These are phyloP conservation scores for Aegithalos caudatus DNA, from an alignment of 2,113 vertebrate species.

Conservation along the genomic window DNA sequence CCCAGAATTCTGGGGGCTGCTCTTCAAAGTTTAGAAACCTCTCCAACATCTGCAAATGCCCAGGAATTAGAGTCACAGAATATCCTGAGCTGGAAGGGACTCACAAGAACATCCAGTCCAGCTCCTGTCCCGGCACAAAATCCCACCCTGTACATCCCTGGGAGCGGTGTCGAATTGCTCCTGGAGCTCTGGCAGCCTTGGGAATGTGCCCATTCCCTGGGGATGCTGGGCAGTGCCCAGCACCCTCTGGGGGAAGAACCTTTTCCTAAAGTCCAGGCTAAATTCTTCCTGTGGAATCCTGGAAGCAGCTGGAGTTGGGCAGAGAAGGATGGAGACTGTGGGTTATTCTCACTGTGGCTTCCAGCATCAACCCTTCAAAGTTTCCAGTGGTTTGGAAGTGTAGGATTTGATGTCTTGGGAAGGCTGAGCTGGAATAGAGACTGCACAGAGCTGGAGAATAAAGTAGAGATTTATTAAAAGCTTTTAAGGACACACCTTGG, in stretches of 20 bases:
- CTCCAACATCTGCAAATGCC: neutral
- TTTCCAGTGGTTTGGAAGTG: neutral
- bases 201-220: neutral
- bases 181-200: neutral
- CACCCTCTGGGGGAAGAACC: neutral
- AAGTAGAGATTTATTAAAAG: too few species aligned
- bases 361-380: neutral
- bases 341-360: neutral
- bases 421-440: too few species aligned
- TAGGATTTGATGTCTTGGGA: too few species aligned
- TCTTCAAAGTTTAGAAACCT: neutral
- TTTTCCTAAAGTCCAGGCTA: neutral
- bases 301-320: neutral
- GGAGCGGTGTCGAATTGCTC: accelerated
- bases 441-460: too few species aligned
- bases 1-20: neutral
- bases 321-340: neutral
- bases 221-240: neutral
- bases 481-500: too few species aligned
- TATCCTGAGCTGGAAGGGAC: neutral
- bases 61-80: too few species aligned
- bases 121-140: neutral
- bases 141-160: neutral
- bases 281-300: neutral
- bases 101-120: neutral